phyloP scores from a whole-genome alignment of 2,113 vertebrate genomes.

The Forbesichthys papilliferus region DNA sequence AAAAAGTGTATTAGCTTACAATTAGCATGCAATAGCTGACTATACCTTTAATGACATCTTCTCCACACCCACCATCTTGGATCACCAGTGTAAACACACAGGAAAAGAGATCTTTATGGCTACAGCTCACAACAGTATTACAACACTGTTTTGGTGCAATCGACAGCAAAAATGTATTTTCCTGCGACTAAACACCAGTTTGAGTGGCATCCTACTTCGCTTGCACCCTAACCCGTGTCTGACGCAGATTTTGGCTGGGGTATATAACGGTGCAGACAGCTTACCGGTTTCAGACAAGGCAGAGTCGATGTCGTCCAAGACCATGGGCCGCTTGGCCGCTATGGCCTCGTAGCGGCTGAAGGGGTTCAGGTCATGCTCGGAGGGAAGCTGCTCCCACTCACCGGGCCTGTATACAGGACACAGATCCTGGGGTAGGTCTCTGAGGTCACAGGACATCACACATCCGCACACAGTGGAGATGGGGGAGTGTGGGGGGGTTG shows the following conservation, averaged over 20 bases:
- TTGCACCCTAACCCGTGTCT: not conserved
- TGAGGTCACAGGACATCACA: conserved; percentile 79
- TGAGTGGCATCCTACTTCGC: no score
- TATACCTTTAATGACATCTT: no score
- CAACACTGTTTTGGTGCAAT: no score
- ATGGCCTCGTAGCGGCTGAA: conserved; percentile 94
- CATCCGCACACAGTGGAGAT: conserved; percentile 43
- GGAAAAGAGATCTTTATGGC: no score
- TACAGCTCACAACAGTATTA: no score
- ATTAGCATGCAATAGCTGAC: no score
- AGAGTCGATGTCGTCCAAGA: conserved; percentile 70
- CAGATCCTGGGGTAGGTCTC: conserved; percentile 98
- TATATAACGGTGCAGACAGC: not conserved
- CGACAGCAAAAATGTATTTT: no score
- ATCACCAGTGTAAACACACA: no score
- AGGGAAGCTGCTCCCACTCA: conserved; percentile 96
- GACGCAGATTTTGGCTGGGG: not conserved
- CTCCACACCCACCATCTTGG: no score
- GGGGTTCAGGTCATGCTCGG: conserved; percentile 91
- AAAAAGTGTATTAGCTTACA: no score
- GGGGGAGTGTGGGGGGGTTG: not conserved
- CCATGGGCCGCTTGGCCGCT: conserved; percentile 79
- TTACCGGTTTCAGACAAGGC: conserved; percentile 61
- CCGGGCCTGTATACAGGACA: conserved; percentile 99
- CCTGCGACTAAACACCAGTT: no score